Conservation (phyloP, 2,888 invertebrate species). For the Poecilobothrus nobilitatus region DNA sequence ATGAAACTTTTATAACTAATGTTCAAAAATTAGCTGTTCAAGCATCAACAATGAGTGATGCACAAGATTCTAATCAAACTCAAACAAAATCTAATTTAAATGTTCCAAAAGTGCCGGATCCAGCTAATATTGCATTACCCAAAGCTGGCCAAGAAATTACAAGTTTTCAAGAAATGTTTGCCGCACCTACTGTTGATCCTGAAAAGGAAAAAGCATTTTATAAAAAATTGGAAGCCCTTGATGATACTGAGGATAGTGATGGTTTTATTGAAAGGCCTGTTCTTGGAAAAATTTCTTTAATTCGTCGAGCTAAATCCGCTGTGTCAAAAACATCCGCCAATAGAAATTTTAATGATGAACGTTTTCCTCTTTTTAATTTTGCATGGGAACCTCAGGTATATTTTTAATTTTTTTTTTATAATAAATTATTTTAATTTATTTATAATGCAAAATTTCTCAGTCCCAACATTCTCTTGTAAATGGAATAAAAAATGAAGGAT, state of each 20-base stretch:
- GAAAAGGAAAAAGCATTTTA: conserved; percentile 40
- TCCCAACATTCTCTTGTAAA: background rate
- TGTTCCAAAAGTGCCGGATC: conserved; percentile 9
- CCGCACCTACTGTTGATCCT: conserved; percentile 33
- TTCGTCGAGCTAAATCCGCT: conserved; percentile 59
- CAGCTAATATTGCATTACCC: conserved; percentile 12
- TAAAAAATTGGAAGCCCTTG: conserved; percentile 40
- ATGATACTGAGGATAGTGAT: conserved; percentile 42
- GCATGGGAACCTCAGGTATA: conserved; percentile 24
- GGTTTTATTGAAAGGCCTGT: conserved; percentile 51
- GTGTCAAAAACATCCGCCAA: conserved; percentile 31
- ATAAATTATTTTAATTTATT: background rate
- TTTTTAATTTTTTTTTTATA: background rate
- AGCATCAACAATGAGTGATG: conserved; percentile 51
- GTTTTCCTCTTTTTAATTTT: conserved; percentile 22
- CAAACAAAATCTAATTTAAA: conserved; percentile 5
- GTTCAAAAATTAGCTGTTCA: conserved; percentile 52
- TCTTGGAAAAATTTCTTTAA: conserved; percentile 57
- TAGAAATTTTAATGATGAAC: background rate
- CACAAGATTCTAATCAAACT: conserved; percentile 11
- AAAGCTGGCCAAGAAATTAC: conserved; percentile 17
- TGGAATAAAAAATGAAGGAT: conserved; percentile 16
- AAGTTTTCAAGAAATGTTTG: conserved; percentile 18
- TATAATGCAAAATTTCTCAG: background rate
- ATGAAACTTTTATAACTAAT: conserved; percentile 42